A percentile compares a stretch with the other conserved stretches of the same genome.
phyloP scores from a whole-genome alignment of 2,888 invertebrate species.

The Pinctada fucata region DNA sequence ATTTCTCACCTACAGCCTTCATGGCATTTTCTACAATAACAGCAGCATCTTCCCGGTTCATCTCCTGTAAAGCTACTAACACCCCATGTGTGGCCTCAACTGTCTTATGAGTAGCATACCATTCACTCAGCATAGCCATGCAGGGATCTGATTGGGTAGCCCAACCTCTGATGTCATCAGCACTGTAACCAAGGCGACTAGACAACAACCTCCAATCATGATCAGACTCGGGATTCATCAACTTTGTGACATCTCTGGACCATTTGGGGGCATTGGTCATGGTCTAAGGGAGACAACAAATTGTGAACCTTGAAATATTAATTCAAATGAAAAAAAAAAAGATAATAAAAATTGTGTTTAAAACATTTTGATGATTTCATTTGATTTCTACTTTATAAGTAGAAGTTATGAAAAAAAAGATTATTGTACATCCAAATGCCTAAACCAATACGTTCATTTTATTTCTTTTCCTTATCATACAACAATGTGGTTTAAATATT shows the following conservation, averaged over 20 bases:
- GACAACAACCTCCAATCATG: constrained; percentile 73
- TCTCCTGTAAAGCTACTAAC: constrained; percentile 67
- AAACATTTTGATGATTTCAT: too few species aligned
- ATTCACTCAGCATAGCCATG: constrained; percentile 73
- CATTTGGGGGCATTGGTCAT: constrained; percentile 73
- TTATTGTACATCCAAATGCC: too few species aligned
- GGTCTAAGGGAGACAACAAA: constrained; percentile 56
- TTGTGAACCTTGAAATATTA: too few species aligned
- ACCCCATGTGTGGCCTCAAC: constrained; percentile 69
- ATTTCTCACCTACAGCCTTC: constrained; percentile 60
- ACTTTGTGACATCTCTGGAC: constrained; percentile 70
- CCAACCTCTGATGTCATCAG: constrained; percentile 73
- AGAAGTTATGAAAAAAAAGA: too few species aligned
- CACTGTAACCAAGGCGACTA: constrained; percentile 69
- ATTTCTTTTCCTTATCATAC: too few species aligned
- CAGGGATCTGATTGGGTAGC: constrained; percentile 72
- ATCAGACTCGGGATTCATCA: constrained; percentile 67
- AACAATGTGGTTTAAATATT: too few species aligned
- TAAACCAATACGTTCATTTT: too few species aligned
- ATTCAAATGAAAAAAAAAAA: too few species aligned
- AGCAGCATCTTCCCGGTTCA: constrained; percentile 70
- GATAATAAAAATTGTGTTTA: too few species aligned
- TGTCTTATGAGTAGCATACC: constrained; percentile 74
- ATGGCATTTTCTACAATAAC: constrained; percentile 72
- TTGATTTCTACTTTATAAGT: too few species aligned